Conservation (phyloP, 1,140 invertebrate genomes). For the Drosophila kepulauana region DNA sequence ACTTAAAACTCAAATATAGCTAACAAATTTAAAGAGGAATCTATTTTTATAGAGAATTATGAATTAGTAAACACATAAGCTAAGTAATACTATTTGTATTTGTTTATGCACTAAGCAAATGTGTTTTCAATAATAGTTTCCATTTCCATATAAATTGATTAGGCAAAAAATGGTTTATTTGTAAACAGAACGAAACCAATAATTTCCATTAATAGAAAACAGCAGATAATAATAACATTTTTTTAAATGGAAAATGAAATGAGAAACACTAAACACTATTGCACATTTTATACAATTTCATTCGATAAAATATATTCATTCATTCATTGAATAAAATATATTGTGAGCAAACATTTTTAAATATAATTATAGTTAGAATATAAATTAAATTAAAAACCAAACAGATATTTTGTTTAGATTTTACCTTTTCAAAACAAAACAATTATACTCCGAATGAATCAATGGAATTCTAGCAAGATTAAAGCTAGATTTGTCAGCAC, state of each 20-base stretch:
- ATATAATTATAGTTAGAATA: too few relatives aligned
- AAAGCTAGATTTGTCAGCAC: conserved; percentile 11
- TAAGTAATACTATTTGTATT: conserved; percentile 4
- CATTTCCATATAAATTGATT: not conserved
- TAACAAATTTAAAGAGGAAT: not conserved
- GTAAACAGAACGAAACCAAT: not conserved
- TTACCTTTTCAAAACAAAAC: too few relatives aligned
- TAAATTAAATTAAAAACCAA: too few relatives aligned
- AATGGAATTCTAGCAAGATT: conserved; percentile 1
- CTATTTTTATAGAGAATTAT: not conserved
- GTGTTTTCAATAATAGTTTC: not conserved
- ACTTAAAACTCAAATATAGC: conserved; percentile 38
- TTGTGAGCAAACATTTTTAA: too few relatives aligned
- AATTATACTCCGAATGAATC: too few relatives aligned
- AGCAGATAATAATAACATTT: not conserved
- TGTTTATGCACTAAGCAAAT: conserved; percentile 7
- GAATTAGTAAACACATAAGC: conserved; percentile 1
- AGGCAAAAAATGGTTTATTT: not conserved
- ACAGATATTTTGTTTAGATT: too few relatives aligned
- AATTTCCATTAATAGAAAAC: not conserved
- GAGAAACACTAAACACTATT: too few relatives aligned
- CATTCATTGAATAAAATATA: too few relatives aligned
- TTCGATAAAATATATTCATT: too few relatives aligned
- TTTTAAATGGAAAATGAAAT: too few relatives aligned
- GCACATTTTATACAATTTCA: too few relatives aligned